Percentiles rank a stretch among this genome's conserved stretches.
phyloP scores from a whole-genome alignment of 1,140 invertebrate genomes.

The Cataglyphis hispanica region DNA sequence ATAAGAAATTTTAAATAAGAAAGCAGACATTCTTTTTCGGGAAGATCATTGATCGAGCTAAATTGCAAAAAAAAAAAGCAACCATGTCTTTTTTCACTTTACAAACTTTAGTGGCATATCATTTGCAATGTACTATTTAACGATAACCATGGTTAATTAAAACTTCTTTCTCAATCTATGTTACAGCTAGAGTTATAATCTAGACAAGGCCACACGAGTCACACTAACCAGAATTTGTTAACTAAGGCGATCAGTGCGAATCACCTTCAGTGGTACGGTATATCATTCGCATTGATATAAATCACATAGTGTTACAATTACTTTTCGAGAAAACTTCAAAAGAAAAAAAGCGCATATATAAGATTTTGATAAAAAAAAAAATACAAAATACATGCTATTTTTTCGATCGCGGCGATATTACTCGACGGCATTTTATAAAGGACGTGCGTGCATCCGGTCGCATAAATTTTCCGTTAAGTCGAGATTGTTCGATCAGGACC shows the following conservation, averaged over 20 bases:
- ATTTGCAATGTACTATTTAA: constrained; percentile 8
- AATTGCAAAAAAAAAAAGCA: neutral
- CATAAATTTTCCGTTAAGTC: constrained; percentile 56
- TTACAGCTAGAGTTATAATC: constrained; percentile 55
- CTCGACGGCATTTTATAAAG: constrained; percentile 20
- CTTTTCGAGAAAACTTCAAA: neutral
- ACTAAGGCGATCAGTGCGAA: constrained; percentile 38
- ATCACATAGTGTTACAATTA: constrained; percentile 26
- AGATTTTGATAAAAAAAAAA: constrained; percentile 36
- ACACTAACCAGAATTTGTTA: constrained; percentile 54
- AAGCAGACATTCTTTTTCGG: neutral
- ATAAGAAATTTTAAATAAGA: neutral
- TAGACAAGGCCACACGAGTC: constrained; percentile 46
- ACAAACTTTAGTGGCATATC: constrained; percentile 1
- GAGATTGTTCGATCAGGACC: constrained; percentile 33
- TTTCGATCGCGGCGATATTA: neutral
- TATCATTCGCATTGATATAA: constrained; percentile 42
- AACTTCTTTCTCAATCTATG: constrained; percentile 56
- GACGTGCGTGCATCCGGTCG: constrained; percentile 11
- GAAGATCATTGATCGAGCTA: neutral
- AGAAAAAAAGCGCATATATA: neutral
- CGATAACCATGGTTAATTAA: constrained; percentile 41
- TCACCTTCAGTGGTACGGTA: constrained; percentile 43
- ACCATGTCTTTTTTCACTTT: neutral
- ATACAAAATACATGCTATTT: neutral